Percentiles rank a stretch among this genome's conserved stretches.
phyloP scores from a whole-genome alignment of 2,113 vertebrate species.

The Paramisgurnus dabryanus region DNA sequence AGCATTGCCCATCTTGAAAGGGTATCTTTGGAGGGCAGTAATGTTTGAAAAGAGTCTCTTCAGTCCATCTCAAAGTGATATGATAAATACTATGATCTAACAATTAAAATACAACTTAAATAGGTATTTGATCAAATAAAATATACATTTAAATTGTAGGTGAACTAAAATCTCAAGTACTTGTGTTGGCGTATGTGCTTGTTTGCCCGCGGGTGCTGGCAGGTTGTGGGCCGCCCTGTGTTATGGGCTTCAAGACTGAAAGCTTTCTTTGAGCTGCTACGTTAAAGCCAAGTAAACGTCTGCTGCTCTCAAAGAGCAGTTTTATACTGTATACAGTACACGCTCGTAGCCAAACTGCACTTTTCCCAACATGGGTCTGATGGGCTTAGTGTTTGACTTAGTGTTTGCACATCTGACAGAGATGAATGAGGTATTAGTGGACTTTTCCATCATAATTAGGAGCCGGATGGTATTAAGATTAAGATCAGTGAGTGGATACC shows the following conservation, averaged over 20 bases:
- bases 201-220: constrained; percentile 6
- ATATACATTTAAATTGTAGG: constrained; percentile 8
- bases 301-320: constrained; percentile 34
- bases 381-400: constrained; percentile 14
- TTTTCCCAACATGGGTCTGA: constrained; percentile 26
- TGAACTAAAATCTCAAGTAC: background rate
- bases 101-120: no score
- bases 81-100: no score
- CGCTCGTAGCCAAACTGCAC: background rate
- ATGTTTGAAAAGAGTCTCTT: background rate
- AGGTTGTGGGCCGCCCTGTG: constrained; percentile 34
- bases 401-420: background rate
- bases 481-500: background rate
- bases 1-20: no score
- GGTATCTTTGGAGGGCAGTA: no score
- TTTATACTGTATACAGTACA: constrained; percentile 31
- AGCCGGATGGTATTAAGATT: constrained; percentile 26
- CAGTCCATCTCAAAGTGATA: background rate
- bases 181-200: constrained; percentile 24
- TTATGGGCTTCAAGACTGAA: constrained; percentile 41
- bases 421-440: constrained; percentile 25
- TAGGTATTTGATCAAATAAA: background rate
- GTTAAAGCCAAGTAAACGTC: constrained; percentile 30
- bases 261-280: constrained; percentile 51
- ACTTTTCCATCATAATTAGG: constrained; percentile 24